A percentile compares a stretch with the other conserved stretches of the same genome.
These are phyloP conservation scores for Brachionus rubens DNA, from an alignment of 1,140 invertebrate genomes.

Conservation along the genomic window DNA sequence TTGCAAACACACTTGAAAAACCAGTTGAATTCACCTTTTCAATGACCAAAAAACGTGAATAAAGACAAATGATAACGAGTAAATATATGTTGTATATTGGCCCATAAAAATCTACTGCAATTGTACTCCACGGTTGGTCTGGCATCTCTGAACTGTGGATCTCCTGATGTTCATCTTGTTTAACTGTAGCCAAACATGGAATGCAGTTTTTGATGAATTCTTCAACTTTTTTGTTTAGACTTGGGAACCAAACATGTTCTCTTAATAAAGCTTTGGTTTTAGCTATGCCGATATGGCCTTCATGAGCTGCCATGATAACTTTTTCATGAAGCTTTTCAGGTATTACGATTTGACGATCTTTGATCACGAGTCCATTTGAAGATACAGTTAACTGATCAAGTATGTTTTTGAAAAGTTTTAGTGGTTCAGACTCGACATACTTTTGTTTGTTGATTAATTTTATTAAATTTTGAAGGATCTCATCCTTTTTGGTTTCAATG, in stretches of 20 bases:
- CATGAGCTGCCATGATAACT: slow-evolving; percentile 47
- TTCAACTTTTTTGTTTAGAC: slow-evolving; percentile 47
- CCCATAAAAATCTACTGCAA: slow-evolving; percentile 52
- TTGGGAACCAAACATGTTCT: slow-evolving; percentile 48
- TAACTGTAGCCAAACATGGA: slow-evolving; percentile 48
- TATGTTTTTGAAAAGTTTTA: background rate
- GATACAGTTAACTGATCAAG: background rate
- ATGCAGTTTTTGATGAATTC: slow-evolving; percentile 47
- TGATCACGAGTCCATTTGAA: slow-evolving; percentile 30
- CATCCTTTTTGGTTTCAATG: background rate
- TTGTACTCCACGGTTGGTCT: slow-evolving; percentile 48
- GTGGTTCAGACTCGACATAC: too few relatives aligned
- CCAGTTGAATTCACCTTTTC: slow-evolving; percentile 48
- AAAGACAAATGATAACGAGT: slow-evolving; percentile 53
- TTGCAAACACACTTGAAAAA: slow-evolving; percentile 39
- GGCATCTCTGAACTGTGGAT: slow-evolving; percentile 48
- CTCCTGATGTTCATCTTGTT: too few relatives aligned
- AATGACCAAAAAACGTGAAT: slow-evolving; percentile 51
- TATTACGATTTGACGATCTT: slow-evolving; percentile 47
- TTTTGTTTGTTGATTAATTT: background rate
- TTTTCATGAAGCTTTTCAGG: slow-evolving; percentile 46
- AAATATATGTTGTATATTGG: slow-evolving; percentile 49
- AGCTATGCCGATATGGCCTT: slow-evolving; percentile 48
- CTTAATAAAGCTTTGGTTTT: too few relatives aligned
- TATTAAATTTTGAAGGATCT: background rate